Evolutionary conservation across 1,140 invertebrate genomes (phyloP).

Genomic region (Cydia strobilella): DNA sequence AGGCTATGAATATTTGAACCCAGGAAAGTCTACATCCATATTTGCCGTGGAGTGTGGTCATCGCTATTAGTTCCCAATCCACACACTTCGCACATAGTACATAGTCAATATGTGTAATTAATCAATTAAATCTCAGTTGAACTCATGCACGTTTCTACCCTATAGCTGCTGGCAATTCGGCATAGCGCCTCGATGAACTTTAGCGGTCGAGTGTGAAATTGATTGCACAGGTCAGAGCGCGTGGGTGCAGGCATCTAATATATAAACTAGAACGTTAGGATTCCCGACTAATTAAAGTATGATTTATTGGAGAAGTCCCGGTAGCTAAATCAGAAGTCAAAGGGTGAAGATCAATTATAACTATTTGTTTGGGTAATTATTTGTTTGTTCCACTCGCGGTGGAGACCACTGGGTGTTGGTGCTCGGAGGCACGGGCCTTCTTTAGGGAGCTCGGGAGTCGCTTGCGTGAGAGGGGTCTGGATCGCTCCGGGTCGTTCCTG

Average conservation of each 20-base stretch:
- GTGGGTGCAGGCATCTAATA: slow-evolving; percentile 1
- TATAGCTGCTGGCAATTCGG: background rate
- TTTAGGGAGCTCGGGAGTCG: too few relatives aligned
- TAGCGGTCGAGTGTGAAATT: slow-evolving; percentile 6
- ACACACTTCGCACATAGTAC: too few relatives aligned
- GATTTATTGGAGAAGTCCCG: background rate
- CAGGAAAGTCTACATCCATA: background rate
- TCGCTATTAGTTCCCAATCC: background rate
- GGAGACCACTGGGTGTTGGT: too few relatives aligned
- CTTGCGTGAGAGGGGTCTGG: too few relatives aligned
- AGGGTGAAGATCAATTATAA: background rate
- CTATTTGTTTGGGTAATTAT: too few relatives aligned
- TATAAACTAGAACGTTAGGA: background rate
- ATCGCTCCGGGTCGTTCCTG: too few relatives aligned
- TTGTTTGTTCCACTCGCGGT: too few relatives aligned
- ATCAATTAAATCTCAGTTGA: background rate
- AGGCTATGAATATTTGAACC: background rate
- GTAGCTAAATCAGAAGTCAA: background rate
- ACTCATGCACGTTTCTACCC: background rate
- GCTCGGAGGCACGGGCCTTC: too few relatives aligned
- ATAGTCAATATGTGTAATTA: too few relatives aligned
- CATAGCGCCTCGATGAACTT: slow-evolving; percentile 1
- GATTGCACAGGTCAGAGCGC: slow-evolving; percentile 2
- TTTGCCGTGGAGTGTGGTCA: background rate
- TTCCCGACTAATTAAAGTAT: background rate